Conservation (phyloP, 1,140 invertebrate species). For the Drosophila mayri region DNA sequence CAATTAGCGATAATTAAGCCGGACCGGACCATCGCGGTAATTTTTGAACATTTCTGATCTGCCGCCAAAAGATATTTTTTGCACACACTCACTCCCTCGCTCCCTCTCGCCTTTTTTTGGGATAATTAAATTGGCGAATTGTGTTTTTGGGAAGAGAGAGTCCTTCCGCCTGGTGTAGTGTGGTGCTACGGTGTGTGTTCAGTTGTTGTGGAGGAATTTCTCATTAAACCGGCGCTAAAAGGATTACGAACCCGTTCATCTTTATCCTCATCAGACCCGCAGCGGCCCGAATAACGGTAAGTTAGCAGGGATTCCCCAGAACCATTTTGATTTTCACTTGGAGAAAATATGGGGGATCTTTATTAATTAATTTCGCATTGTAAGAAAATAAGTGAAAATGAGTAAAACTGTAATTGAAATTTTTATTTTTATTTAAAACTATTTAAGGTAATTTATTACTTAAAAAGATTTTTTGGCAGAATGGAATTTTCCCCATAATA, state of each 20-base stretch:
- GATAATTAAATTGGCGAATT: slow-evolving; percentile 52
- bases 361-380: fast-evolving
- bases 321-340: slow-evolving; percentile 4
- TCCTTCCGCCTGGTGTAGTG: slow-evolving; percentile 8
- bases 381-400: neutral
- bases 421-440: neutral
- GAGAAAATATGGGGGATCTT: neutral
- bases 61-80: slow-evolving; percentile 47
- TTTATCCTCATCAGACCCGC: slow-evolving; percentile 70
- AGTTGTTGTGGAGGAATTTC: slow-evolving; percentile 58
- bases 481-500: no score
- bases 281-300: slow-evolving; percentile 61
- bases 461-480: no score
- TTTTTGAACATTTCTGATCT: slow-evolving; percentile 53
- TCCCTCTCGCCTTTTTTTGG: neutral
- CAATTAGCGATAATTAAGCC: slow-evolving; percentile 68
- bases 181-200: slow-evolving; percentile 24
- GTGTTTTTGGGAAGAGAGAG: slow-evolving; percentile 9
- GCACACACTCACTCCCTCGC: slow-evolving; percentile 2
- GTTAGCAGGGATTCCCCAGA: slow-evolving; percentile 32
- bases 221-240: slow-evolving; percentile 78
- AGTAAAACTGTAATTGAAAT: neutral
- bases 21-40: slow-evolving; percentile 45
- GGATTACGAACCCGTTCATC: slow-evolving; percentile 77
- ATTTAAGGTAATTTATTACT: no score